These are phyloP conservation scores for Leptinotarsa lineolata DNA, from an alignment of 1,140 invertebrate genomes.

Conservation along the genomic window DNA sequence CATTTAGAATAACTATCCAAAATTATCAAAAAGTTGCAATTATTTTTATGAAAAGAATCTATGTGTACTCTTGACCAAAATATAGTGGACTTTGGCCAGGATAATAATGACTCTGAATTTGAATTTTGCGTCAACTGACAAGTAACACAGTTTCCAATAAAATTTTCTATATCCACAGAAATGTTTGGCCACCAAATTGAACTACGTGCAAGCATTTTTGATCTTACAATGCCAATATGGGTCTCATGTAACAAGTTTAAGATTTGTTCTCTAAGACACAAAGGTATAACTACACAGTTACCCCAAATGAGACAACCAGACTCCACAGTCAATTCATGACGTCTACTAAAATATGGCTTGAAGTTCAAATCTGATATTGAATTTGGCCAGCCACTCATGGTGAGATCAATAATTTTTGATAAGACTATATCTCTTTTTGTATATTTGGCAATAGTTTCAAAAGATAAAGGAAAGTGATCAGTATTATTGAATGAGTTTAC, in stretches of 20 bases:
- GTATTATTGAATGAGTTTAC: constrained; percentile 22
- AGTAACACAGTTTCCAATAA: constrained; percentile 32
- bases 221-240: constrained; percentile 56
- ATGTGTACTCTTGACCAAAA: constrained; percentile 28
- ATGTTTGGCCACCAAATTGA: constrained; percentile 58
- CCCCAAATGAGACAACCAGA: constrained; percentile 17
- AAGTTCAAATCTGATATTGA: constrained; percentile 3
- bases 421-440: constrained; percentile 28
- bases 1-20: constrained; percentile 40
- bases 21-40: constrained; percentile 25
- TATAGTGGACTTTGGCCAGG: constrained; percentile 28
- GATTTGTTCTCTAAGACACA: neutral
- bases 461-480: constrained; percentile 8
- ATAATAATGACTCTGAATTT: constrained; percentile 7
- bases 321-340: constrained; percentile 25
- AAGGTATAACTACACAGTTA: constrained; percentile 19
- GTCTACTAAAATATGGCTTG: constrained; percentile 21
- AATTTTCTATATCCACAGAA: constrained; percentile 47
- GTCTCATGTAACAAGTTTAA: constrained; percentile 19
- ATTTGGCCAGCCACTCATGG: constrained; percentile 25
- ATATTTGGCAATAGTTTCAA: neutral
- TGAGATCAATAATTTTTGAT: constrained; percentile 21
- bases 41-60: constrained; percentile 32
- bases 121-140: constrained; percentile 44
- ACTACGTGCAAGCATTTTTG: constrained; percentile 53